Conservation (phyloP, 2,888 invertebrate genomes). For the Meiosimyza platycephala region DNA sequence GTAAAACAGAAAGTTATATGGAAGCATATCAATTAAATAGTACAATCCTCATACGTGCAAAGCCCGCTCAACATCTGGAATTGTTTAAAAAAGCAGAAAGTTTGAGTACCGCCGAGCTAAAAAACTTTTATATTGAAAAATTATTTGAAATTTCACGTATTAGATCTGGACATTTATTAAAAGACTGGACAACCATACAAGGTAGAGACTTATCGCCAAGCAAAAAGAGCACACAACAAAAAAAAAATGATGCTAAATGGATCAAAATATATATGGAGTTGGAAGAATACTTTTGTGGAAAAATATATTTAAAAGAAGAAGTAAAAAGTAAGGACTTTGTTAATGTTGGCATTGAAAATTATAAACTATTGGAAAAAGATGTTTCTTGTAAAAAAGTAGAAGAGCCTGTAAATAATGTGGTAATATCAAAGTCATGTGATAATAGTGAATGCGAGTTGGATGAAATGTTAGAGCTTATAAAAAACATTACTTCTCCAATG, state of each 20-base stretch:
- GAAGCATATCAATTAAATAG: conserved; percentile 47
- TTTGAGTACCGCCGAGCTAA: conserved; percentile 39
- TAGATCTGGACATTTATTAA: conserved; percentile 70
- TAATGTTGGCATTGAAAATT: too few species aligned
- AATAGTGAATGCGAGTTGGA: conserved; percentile 41
- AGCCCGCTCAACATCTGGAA: conserved; percentile 15
- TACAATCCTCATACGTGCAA: conserved; percentile 39
- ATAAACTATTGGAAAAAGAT: neutral
- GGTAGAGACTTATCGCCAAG: conserved; percentile 73
- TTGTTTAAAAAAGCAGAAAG: conserved; percentile 40
- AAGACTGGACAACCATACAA: conserved; percentile 73
- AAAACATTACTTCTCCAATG: neutral
- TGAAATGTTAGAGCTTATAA: conserved; percentile 45
- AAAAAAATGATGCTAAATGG: conserved; percentile 28
- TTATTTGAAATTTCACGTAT: conserved; percentile 67
- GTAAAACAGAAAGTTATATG: neutral
- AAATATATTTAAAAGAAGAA: neutral
- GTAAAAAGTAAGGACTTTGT: neutral
- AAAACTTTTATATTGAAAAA: conserved; percentile 68
- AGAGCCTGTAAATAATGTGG: neutral
- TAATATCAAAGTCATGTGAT: neutral
- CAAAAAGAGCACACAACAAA: conserved; percentile 23
- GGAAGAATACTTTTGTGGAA: conserved; percentile 42
- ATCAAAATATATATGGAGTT: conserved; percentile 50
- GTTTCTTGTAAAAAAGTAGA: conserved; percentile 7